These are phyloP conservation scores for Epirrhoe alternata DNA, from an alignment of 2,888 invertebrate species.

Conservation along the genomic window DNA sequence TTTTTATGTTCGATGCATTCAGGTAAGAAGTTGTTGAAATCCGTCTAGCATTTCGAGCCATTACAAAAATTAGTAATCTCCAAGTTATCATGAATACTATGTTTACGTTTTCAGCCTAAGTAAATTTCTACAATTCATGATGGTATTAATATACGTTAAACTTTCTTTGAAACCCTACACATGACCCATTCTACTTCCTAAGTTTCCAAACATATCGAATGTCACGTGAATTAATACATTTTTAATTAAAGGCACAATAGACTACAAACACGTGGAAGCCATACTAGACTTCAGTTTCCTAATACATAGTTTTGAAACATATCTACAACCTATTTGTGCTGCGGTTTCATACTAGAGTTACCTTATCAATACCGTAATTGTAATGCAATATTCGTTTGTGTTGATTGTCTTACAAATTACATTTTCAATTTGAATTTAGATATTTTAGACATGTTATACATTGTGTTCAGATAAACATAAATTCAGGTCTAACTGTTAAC, in stretches of 20 bases:
- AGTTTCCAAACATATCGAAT: constrained; percentile 25
- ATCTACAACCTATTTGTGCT: constrained; percentile 22
- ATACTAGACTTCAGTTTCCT: constrained; percentile 31
- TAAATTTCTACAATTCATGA: neutral
- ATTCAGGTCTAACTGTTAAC: neutral
- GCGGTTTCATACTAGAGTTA: constrained; percentile 29
- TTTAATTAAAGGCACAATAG: constrained; percentile 5
- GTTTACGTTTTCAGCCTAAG: no score
- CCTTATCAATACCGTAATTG: constrained; percentile 15
- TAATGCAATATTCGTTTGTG: constrained; percentile 8
- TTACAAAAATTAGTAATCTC: neutral
- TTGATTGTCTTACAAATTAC: neutral
- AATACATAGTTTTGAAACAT: constrained; percentile 34
- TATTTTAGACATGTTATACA: neutral
- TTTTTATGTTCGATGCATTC: no score
- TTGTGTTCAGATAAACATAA: neutral
- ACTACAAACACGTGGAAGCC: constrained; percentile 24
- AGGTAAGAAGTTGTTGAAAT: no score
- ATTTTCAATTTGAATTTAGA: neutral
- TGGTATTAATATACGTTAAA: neutral
- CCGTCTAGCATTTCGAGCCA: neutral
- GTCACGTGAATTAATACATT: constrained; percentile 15
- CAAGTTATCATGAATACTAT: no score
- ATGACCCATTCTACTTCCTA: constrained; percentile 9
- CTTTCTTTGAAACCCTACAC: constrained; percentile 13